Conservation (phyloP, 2,888 invertebrate genomes). For the Melanotus villosus region DNA sequence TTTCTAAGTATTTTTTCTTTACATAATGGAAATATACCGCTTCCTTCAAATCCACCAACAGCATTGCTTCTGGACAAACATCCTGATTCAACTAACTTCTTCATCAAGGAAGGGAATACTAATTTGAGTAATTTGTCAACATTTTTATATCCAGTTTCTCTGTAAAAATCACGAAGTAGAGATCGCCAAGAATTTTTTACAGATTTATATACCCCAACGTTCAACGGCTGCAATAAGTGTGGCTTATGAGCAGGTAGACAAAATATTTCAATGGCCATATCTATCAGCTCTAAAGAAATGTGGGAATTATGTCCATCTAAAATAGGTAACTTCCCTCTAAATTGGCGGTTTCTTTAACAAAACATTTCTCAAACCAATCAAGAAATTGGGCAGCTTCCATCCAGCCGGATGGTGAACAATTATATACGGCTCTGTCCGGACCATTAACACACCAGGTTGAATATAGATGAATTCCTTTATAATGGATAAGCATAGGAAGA, state of each 20-base stretch:
- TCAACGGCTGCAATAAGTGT: neutral
- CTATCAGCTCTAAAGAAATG: slow-evolving; percentile 38
- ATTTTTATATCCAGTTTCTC: slow-evolving; percentile 39
- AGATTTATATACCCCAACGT: slow-evolving; percentile 4
- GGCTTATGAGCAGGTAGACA: slow-evolving; percentile 28
- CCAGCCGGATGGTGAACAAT: slow-evolving; percentile 49
- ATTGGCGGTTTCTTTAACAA: slow-evolving; percentile 34
- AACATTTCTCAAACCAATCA: slow-evolving; percentile 45
- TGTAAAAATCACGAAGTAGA: slow-evolving; percentile 27
- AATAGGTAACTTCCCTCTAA: slow-evolving; percentile 43
- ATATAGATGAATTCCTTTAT: slow-evolving; percentile 47
- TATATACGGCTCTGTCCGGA: slow-evolving; percentile 40
- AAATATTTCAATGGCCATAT: slow-evolving; percentile 41
- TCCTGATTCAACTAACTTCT: slow-evolving; percentile 22
- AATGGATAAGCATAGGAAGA: slow-evolving; percentile 45
- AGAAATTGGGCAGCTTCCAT: slow-evolving; percentile 45
- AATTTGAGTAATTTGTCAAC: slow-evolving; percentile 36
- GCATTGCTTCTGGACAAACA: slow-evolving; percentile 40
- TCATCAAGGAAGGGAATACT: slow-evolving; percentile 18
- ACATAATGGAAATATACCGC: slow-evolving; percentile 28
- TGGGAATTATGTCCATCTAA: slow-evolving; percentile 48
- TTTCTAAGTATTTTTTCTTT: slow-evolving; percentile 1
- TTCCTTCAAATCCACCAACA: slow-evolving; percentile 39
- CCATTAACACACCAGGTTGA: slow-evolving; percentile 25
- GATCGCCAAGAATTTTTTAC: slow-evolving; percentile 14